Evolutionary conservation across 2,113 vertebrate species (phyloP).

Genomic region (Cromileptes altivelis): DNA sequence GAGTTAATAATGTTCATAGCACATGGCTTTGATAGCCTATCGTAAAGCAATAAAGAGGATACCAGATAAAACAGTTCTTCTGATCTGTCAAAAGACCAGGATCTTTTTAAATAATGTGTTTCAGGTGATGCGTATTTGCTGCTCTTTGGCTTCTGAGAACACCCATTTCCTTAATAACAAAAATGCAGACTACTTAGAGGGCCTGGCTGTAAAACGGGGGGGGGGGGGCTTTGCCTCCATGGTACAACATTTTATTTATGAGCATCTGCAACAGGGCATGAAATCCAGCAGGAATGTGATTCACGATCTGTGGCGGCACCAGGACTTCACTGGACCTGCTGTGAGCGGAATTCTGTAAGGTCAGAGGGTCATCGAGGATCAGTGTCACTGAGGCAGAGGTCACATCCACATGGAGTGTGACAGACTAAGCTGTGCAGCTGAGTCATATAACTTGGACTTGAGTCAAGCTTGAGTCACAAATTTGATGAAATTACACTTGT

Average conservation of each 20-base stretch:
- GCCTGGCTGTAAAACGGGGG: neutral
- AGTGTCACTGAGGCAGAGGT: slow-evolving; percentile 39
- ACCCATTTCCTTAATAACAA: slow-evolving; percentile 14
- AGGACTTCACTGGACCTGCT: slow-evolving; percentile 55
- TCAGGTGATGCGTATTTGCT: neutral
- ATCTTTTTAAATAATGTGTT: neutral
- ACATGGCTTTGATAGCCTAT: neutral
- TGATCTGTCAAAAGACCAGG: neutral
- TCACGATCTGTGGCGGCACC: slow-evolving; percentile 31
- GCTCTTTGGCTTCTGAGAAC: slow-evolving; percentile 14
- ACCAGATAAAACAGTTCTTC: neutral
- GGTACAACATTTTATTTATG: slow-evolving; percentile 49
- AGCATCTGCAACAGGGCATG: slow-evolving; percentile 47
- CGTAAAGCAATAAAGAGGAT: neutral
- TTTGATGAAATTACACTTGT: too few relatives aligned
- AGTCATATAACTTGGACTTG: too few relatives aligned
- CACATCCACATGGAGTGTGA: slow-evolving; percentile 1
- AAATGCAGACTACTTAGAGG: slow-evolving; percentile 5
- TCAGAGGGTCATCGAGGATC: slow-evolving; percentile 47
- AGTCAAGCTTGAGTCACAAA: too few relatives aligned
- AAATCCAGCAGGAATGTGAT: slow-evolving; percentile 62
- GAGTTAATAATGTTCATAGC: neutral
- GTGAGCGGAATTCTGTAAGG: slow-evolving; percentile 68
- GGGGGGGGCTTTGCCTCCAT: slow-evolving; percentile 13
- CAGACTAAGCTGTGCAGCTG: too few relatives aligned